Base-by-base conservation (phyloP, 2,888 invertebrate species). In the Loripinus fragilis region DNA sequence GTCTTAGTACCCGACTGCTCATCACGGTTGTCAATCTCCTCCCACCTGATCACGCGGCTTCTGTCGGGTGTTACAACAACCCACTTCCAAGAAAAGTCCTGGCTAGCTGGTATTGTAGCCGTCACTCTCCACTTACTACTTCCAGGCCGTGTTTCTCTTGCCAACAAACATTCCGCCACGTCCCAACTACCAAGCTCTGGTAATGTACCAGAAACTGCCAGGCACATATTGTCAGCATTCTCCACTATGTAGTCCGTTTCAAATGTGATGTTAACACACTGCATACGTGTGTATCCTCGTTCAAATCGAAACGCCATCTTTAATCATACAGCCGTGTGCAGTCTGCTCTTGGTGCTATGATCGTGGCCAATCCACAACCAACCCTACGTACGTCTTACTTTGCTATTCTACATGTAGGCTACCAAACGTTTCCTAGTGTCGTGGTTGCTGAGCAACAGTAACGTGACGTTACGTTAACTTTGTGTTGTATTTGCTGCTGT, bases 111-210 rank as follows among this genome's bases (percentile, higher is more conserved):
- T 23, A 67, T 41, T 42, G 15, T 10, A 8, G 35, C 42, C 2
- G 67, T 23, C 42, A 45, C 67, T 23, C 42, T 67, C 67, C 67
- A 67, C 15, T 42, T 38, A 35, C 67, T 42, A 28, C 67, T 67
- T 3, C 45, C 41, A 10, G 2, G 2, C 17, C 38, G 41, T 3
- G n/a, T 15, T 28, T 67, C 67, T 28, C 17, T 1, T 1, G 67
- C 67, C n/a, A 45, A n/a, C 41, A n/a, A 5, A 33, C 67, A 67
- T 12, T 45, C 42, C 2, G 42, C 42, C 67, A 41, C 67, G 42
- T 41, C 25, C 67, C 67, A 67, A 42, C 33, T 8, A 41, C 67
- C 67, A 41, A 67, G 67, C 42, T 67, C 67, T 15, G 41, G 67
- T 7, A 20, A 23, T 3, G 67, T 41, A 23, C 67, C 67, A 25